Percentiles rank a stretch among this genome's conserved stretches.
Evolutionary conservation across 37 sponge, comb jelly and placozoan species (phyloP).

Genomic region (Diacarnus erythraeanus): DNA sequence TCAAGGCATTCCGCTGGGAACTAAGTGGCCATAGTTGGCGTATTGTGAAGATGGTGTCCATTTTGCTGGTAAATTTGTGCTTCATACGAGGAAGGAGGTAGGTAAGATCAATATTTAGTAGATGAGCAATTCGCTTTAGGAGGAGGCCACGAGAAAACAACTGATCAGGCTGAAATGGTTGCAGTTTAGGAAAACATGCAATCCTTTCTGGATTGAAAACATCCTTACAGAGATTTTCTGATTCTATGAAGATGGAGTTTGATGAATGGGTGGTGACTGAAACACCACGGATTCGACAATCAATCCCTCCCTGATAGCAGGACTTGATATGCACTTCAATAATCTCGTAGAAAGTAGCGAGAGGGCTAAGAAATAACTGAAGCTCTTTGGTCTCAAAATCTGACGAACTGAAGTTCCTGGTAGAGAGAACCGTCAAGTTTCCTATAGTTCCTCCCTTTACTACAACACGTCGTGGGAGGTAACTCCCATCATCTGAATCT

Average conservation of each 20-base stretch:
- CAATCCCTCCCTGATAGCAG: conserved; percentile 80
- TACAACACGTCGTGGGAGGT: conserved; percentile 60
- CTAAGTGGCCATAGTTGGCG: conserved; percentile 82
- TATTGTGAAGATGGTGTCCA: conserved; percentile 30
- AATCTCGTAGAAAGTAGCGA: conserved; percentile 40
- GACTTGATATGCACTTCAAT: conserved; percentile 76
- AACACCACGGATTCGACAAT: conserved; percentile 72
- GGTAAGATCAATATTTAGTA: conserved; percentile 64
- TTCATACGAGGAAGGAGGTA: conserved; percentile 69
- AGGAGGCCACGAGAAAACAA: conserved; percentile 58
- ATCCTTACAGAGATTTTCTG: conserved; percentile 49
- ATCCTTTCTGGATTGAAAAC: conserved; percentile 50
- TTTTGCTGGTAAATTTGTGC: conserved; percentile 8
- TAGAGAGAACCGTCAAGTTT: not conserved
- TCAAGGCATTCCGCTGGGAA: conserved; percentile 48
- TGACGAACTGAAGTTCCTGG: conserved; percentile 28
- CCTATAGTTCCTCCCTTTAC: conserved; percentile 48
- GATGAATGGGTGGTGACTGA: conserved; percentile 22
- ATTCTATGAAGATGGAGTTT: conserved; percentile 18
- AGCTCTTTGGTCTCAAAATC: conserved; percentile 64
- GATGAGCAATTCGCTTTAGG: conserved; percentile 54
- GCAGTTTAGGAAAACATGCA: conserved; percentile 70
- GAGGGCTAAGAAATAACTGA: conserved; percentile 51
- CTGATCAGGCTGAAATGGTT: conserved; percentile 51
- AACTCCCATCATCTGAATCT: conserved; percentile 84